phyloP scores from a whole-genome alignment of 1,140 invertebrate species.

The Macrocentrus cingulum region DNA sequence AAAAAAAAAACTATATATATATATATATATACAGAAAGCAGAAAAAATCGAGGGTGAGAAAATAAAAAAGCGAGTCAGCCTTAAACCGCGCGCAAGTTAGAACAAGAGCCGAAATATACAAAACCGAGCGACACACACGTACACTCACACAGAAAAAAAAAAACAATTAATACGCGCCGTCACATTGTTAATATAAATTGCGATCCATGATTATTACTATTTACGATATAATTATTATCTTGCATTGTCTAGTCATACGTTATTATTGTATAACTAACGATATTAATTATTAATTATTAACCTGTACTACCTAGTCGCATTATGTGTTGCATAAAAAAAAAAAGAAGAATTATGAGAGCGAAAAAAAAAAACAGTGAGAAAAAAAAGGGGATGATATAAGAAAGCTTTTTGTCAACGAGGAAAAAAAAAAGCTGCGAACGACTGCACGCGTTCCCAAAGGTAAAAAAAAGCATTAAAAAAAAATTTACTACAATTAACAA shows the following conservation, averaged over 20 bases:
- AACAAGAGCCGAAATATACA: too few species aligned
- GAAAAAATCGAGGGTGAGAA: slow-evolving; percentile 3
- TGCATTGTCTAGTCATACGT: slow-evolving; percentile 61
- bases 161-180: slow-evolving; percentile 41
- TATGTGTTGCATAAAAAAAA: slow-evolving; percentile 58
- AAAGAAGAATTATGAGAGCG: slow-evolving; percentile 24
- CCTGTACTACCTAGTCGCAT: slow-evolving; percentile 60
- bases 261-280: slow-evolving; percentile 61
- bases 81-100: too few species aligned
- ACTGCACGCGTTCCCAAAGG: slow-evolving; percentile 15
- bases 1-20: slow-evolving; percentile 5
- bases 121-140: too few species aligned
- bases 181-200: slow-evolving; percentile 60
- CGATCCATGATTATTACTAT: slow-evolving; percentile 61
- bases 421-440: too few species aligned
- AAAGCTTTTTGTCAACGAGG: slow-evolving; percentile 25
- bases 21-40: slow-evolving; percentile 9
- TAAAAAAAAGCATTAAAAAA: slow-evolving; percentile 25
- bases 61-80: too few species aligned
- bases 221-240: slow-evolving; percentile 62
- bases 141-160: slow-evolving; percentile 33
- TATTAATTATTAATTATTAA: slow-evolving; percentile 60
- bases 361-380: slow-evolving; percentile 17
- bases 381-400: slow-evolving; percentile 16
- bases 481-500: slow-evolving; percentile 33